phyloP scores from a whole-genome alignment of 1,140 invertebrate genomes.

The Drosophila yakuba region DNA sequence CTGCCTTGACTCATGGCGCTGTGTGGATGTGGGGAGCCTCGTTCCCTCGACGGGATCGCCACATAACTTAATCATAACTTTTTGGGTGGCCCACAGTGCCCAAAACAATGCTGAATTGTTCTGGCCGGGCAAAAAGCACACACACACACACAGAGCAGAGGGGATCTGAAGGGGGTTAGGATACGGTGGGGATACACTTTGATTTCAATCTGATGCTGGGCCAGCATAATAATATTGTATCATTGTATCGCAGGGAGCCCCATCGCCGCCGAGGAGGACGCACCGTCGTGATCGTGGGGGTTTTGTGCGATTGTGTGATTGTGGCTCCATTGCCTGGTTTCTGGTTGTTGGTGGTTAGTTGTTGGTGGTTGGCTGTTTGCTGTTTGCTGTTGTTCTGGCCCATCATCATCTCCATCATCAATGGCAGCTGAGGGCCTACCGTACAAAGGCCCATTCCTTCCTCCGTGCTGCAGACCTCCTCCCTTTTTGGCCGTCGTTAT shows the following conservation, averaged over 20 bases:
- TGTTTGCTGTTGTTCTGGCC: conserved; percentile 20
- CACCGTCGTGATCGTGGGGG: conserved; percentile 56
- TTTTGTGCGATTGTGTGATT: conserved; percentile 45
- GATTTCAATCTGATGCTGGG: conserved; percentile 78
- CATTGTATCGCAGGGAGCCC: conserved; percentile 78
- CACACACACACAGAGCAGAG: conserved; percentile 21
- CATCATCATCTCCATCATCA: conserved; percentile 79
- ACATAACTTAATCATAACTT: conserved; percentile 84
- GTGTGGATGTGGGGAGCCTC: conserved; percentile 15
- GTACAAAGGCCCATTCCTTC: conserved; percentile 48
- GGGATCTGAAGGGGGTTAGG: background rate
- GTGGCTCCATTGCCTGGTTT: conserved; percentile 21
- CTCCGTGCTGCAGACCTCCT: conserved; percentile 2
- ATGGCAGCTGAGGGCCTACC: conserved; percentile 78
- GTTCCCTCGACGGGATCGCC: conserved; percentile 21
- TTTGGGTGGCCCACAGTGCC: conserved; percentile 79
- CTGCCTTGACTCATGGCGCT: conserved; percentile 39
- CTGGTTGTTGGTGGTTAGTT: background rate
- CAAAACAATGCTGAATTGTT: conserved; percentile 82
- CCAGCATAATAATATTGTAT: conserved; percentile 82
- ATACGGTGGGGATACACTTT: conserved; percentile 46
- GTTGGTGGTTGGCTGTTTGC: background rate
- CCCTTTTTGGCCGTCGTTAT: conserved; percentile 16
- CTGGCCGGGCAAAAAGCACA: conserved; percentile 41
- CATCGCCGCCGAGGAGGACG: conserved; percentile 44